Evolutionary conservation across 2,113 vertebrate species (phyloP).

Genomic region (Pyrgilauda ruficollis): DNA sequence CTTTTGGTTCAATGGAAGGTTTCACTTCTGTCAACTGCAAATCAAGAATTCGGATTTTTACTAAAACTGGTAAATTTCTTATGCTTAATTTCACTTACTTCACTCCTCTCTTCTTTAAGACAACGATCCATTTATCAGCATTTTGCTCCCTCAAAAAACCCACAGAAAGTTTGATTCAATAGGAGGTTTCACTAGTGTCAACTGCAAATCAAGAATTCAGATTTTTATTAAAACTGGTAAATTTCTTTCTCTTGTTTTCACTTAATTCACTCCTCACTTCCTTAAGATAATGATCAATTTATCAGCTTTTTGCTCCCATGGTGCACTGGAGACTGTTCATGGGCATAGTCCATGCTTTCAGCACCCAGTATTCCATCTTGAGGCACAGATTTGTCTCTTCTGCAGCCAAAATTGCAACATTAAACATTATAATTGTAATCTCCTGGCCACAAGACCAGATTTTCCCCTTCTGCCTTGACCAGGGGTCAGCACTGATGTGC

Average conservation of each 20-base stretch:
- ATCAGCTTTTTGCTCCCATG: background rate
- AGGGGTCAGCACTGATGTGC: background rate
- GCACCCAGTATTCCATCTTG: background rate
- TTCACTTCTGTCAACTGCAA: fast-evolving
- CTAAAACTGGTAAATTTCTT: background rate
- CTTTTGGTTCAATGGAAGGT: background rate
- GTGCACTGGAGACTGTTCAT: background rate
- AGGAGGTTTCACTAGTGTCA: fast-evolving
- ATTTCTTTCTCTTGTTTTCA: background rate
- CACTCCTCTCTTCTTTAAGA: background rate
- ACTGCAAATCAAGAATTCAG: background rate
- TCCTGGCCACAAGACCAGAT: background rate
- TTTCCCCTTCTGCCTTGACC: background rate
- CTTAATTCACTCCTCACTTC: background rate
- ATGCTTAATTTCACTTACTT: fast-evolving
- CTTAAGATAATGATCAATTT: background rate
- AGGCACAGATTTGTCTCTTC: background rate
- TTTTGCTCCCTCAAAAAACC: background rate
- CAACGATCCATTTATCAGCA: too few relatives aligned
- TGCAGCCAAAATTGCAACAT: background rate
- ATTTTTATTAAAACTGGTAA: background rate
- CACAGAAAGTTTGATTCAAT: fast-evolving
- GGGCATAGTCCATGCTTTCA: background rate
- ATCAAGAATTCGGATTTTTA: background rate
- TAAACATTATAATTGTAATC: background rate